Conservation (phyloP, 2,113 vertebrate species). For the Nycticryphes semicollaris region DNA sequence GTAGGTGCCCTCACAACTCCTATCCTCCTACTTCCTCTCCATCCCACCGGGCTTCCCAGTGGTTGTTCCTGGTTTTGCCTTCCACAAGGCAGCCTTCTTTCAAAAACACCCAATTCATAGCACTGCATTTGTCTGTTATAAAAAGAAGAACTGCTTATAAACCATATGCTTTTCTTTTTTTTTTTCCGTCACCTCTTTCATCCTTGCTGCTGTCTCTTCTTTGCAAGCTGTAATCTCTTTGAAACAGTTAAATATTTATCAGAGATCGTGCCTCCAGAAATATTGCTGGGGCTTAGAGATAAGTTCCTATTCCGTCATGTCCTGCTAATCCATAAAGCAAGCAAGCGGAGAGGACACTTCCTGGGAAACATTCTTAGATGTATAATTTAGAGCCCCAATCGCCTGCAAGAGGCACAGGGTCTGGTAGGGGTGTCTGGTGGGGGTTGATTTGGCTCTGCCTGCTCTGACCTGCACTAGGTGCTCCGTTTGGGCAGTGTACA, state of each 20-base stretch:
- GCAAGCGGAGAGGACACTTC: not conserved
- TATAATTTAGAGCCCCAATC: not conserved
- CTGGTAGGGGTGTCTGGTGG: not conserved
- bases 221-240: not conserved
- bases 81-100: not conserved
- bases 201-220: not conserved
- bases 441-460: not conserved
- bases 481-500: not conserved
- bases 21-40: not conserved
- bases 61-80: not conserved
- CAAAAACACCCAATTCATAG: not conserved
- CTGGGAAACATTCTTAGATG: not conserved
- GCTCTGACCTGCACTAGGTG: not conserved
- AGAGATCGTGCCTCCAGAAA: not conserved
- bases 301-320: not conserved
- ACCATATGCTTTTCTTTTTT: not conserved
- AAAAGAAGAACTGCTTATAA: not conserved
- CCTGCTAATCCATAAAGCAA: not conserved
- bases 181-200: not conserved
- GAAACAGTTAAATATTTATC: not conserved
- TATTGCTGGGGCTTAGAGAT: not conserved
- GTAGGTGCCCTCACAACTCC: conserved; percentile 1
- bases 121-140: not conserved
- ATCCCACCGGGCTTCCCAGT: not conserved
- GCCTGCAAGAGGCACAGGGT: not conserved